Percentiles rank a stretch among this genome's conserved stretches.
Evolutionary conservation across 2,797 vertebrate genomes (phyloP).

Genomic region (Mionectes olivaceus): DNA sequence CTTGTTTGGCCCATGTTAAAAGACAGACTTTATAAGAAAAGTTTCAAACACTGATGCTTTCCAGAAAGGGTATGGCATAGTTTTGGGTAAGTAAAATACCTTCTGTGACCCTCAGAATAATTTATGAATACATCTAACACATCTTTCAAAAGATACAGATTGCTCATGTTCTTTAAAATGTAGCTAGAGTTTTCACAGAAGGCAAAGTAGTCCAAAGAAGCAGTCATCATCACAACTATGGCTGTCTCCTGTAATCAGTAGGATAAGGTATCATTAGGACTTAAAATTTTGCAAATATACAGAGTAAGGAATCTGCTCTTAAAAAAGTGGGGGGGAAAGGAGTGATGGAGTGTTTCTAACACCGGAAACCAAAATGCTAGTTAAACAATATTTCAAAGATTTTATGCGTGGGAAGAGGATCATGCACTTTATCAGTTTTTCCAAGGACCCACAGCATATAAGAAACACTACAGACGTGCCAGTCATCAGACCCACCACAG

Average conservation of each 20-base stretch:
- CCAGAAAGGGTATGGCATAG: background rate
- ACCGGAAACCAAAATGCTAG: background rate
- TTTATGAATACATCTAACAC: background rate
- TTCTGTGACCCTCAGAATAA: background rate
- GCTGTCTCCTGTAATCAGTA: background rate
- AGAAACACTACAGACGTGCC: background rate
- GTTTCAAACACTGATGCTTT: background rate
- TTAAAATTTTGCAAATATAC: background rate
- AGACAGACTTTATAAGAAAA: background rate
- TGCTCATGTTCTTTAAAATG: background rate
- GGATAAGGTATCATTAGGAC: background rate
- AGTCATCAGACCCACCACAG: background rate
- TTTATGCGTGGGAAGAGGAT: background rate
- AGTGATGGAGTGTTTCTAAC: background rate
- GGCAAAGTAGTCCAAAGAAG: background rate
- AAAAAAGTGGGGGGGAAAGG: background rate
- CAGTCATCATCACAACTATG: accelerated
- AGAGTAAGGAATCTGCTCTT: background rate
- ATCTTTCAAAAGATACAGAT: background rate
- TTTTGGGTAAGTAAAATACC: background rate
- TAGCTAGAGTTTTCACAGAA: background rate
- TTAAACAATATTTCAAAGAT: background rate
- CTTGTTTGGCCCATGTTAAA: background rate
- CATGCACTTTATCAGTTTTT: background rate
- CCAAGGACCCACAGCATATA: background rate